Conservation (phyloP, 2,888 invertebrate genomes). For the Troilus luridus region DNA sequence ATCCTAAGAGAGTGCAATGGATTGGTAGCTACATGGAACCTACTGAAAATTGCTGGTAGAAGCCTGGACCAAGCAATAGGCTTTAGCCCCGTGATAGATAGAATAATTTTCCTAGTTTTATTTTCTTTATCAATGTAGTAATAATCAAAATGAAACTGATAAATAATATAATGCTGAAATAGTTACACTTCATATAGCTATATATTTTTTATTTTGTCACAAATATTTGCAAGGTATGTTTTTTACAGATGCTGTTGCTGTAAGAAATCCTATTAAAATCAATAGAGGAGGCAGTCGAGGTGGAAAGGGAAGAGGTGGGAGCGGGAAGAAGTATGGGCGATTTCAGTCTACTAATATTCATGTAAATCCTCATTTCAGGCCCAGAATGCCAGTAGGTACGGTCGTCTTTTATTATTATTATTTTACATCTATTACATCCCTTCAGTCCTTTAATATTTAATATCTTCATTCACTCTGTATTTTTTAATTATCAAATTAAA, state of each 20-base stretch:
- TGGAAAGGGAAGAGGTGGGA: neutral
- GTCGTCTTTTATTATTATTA: neutral
- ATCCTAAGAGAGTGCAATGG: too few relatives aligned
- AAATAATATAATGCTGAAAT: neutral
- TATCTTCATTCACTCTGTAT: too few relatives aligned
- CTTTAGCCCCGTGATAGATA: too few relatives aligned
- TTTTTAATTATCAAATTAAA: neutral
- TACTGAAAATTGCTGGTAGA: too few relatives aligned
- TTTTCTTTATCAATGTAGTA: neutral
- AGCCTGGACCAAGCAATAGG: too few relatives aligned
- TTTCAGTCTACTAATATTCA: slow-evolving; percentile 62
- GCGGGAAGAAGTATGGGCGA: neutral
- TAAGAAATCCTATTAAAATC: slow-evolving; percentile 49
- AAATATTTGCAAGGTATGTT: neutral
- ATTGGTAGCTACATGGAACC: too few relatives aligned
- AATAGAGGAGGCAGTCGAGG: slow-evolving; percentile 50
- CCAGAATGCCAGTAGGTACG: slow-evolving; percentile 34
- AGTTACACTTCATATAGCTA: neutral
- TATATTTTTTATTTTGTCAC: neutral
- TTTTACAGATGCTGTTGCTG: slow-evolving; percentile 56
- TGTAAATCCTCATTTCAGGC: slow-evolving; percentile 64
- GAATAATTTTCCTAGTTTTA: too few relatives aligned
- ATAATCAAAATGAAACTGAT: neutral
- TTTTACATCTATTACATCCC: neutral
- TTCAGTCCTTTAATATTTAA: neutral